A percentile compares a stretch with the other conserved stretches of the same genome.
Evolutionary conservation across 2,113 vertebrate genomes (phyloP).

Genomic region (Myrmecobius fasciatus): DNA sequence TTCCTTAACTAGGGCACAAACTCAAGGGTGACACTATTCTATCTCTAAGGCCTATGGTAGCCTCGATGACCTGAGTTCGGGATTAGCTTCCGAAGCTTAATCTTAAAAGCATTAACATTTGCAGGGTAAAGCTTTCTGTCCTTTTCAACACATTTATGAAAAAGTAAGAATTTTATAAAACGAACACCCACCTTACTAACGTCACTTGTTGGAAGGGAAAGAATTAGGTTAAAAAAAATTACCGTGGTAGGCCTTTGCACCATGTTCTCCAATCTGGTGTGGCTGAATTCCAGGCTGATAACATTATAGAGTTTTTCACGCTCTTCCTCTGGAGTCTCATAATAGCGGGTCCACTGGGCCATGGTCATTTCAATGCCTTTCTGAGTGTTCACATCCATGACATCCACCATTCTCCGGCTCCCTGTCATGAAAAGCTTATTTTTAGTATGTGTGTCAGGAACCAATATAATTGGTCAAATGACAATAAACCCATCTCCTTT

Average conservation of each 20-base stretch:
- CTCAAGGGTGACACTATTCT: not conserved
- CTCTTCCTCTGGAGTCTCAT: conserved; percentile 94
- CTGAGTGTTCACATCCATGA: conserved; percentile 99
- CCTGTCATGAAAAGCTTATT: conserved; percentile 83
- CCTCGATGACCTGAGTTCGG: not conserved
- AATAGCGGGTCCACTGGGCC: conserved; percentile 98
- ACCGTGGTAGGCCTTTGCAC: conserved; percentile 97
- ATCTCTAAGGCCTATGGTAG: not conserved
- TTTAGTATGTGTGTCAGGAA: not conserved
- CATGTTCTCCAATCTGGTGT: conserved; percentile 96
- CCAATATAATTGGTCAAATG: not conserved
- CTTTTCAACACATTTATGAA: not conserved
- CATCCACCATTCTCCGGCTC: conserved; percentile 95
- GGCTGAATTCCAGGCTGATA: conserved; percentile 98
- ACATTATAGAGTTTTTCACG: conserved; percentile 98
- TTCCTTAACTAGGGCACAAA: not conserved
- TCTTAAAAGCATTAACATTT: not conserved
- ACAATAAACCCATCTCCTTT: too few relatives aligned
- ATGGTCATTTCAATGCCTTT: conserved; percentile 99
- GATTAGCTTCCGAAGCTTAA: not conserved
- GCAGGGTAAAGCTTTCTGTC: not conserved
- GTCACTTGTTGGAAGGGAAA: conserved; percentile 18
- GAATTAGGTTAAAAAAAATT: conserved; percentile 37
- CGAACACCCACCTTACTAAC: not conserved
- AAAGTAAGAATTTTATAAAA: conserved; percentile 38